Evolutionary conservation across 2,797 vertebrate species (phyloP), one percentile per base, ranked within the genome.

Genomic region (Sternotherus odoratus): DNA sequence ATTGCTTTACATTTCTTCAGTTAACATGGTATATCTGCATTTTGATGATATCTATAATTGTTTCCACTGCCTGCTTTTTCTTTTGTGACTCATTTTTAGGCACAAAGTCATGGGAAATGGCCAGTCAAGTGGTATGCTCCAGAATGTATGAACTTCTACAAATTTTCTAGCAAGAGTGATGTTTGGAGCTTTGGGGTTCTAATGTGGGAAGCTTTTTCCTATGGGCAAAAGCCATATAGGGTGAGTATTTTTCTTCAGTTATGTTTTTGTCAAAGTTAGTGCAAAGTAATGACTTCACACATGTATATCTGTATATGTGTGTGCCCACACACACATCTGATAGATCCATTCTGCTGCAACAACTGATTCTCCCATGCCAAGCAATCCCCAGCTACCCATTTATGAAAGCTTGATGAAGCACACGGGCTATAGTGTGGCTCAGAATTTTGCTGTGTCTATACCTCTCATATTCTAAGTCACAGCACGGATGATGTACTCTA

Each of bases 71-170:
- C 43, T 95, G 39, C 3, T 78, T 89, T 69, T 19, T 12, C 83
- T 81, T 87, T 91, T 91, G 1, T 83, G 92, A 48, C 26, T 43
- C 84, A 8, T 26, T 75, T 97, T 43, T 97, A 99, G 99, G 99
- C 99, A 53, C 99, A 99, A 96, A 98, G 97, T 93, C 99, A 98
- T 16, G 99, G 99, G 51, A 99, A 99, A 97, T 99, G 99, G 99
- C 99, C 99, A 0, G 98, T 99, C 72, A 99, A 99, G 91, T 99
- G 99, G 99, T 99, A 99, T 2, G 99, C 99, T 12, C 99, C 99
- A 0, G 99, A 99, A 97, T 99, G 99, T 79, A 99, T 99, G 91
- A 99, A 99, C 98, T 99, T 98, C 98, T 99, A 98, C 91, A 99
- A 98, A 95, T 99, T 99, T 97, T 99, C 99, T 77, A 99, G 98